Base-by-base conservation (phyloP, 2,888 invertebrate species). In the Chymomyza caudatula region DNA sequence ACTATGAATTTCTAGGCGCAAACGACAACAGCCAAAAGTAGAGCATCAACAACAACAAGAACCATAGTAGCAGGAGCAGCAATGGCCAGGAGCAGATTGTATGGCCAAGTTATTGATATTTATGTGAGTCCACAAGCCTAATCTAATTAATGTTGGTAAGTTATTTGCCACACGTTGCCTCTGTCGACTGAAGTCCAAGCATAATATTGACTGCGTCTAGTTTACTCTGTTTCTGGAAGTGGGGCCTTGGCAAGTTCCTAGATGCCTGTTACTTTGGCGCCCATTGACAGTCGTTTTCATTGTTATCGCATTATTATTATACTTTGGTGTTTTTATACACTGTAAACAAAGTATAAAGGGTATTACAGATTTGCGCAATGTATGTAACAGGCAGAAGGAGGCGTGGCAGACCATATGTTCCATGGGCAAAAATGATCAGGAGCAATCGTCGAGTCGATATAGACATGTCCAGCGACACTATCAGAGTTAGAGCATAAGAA, bases 131-230 rank as follows among this genome's bases (percentile, higher is more conserved):
- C 65, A 43, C 66, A 61, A 72, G 69, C 67, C 59, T 82, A 76
- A 85, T 82, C 76, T 77, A 77, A 82, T 82, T 74, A 77, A 75
- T 77, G 71, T 69, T 70, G 67, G 49, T 67, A 64, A 66, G 63
- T 70, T 78, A 67, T 72, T 59, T 57, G 65, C 59, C 20, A 58
- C 54, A 60, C 59, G 37, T 56, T 54, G 47, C 20, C 22, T 19
- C 63, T 23, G 42, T 22, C 22, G 19, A 20, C 19, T 56, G 15
- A 23, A 52, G 11, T 37, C 29, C 2, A 8, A 11, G 11, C 29
- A 37, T 37, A 37, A 8, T 37, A 37, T 37, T 37, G 29, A 37
- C 11, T 37, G 29, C 11, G 29, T 37, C 29, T 37, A 13, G 11
- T 37, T 37, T 37, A 19, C 13, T 13, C 19, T 11, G 11, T 13